Percentiles rank a stretch among this genome's conserved stretches.
Conservation (phyloP, 2,888 invertebrate species). For the Trachelus iudaicus region DNA sequence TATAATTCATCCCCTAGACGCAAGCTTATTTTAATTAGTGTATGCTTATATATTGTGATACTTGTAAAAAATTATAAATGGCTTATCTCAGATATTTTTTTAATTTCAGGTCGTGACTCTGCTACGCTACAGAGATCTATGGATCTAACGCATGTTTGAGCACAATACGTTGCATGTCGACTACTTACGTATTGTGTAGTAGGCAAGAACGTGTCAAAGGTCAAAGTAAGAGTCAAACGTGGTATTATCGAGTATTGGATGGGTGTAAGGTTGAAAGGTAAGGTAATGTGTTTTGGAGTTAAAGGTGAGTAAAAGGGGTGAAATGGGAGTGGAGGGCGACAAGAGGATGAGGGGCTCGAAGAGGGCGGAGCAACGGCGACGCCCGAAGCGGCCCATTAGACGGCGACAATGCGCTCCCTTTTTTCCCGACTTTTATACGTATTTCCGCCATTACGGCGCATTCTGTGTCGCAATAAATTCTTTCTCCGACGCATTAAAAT, state of each 20-base stretch:
- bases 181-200: neutral
- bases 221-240: neutral
- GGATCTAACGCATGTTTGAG: neutral
- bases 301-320: neutral
- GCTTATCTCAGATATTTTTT: neutral
- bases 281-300: neutral
- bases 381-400: slow-evolving; percentile 57
- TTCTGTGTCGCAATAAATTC: slow-evolving; percentile 60
- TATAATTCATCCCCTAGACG: neutral
- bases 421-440: slow-evolving; percentile 58
- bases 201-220: neutral
- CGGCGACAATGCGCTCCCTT: slow-evolving; percentile 59
- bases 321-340: neutral
- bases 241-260: neutral
- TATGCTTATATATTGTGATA: neutral
- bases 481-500: slow-evolving; percentile 58
- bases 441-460: slow-evolving; percentile 60
- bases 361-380: slow-evolving; percentile 14
- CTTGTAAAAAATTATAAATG: neutral
- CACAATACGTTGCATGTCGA: neutral
- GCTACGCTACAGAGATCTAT: neutral
- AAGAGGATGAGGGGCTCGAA: neutral
- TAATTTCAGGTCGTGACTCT: neutral
- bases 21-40: neutral
- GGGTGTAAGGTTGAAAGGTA: neutral